Evolutionary conservation across 92 coral and sea anemone species (phyloP).

Genomic region (Palythoa caribaeorum): DNA sequence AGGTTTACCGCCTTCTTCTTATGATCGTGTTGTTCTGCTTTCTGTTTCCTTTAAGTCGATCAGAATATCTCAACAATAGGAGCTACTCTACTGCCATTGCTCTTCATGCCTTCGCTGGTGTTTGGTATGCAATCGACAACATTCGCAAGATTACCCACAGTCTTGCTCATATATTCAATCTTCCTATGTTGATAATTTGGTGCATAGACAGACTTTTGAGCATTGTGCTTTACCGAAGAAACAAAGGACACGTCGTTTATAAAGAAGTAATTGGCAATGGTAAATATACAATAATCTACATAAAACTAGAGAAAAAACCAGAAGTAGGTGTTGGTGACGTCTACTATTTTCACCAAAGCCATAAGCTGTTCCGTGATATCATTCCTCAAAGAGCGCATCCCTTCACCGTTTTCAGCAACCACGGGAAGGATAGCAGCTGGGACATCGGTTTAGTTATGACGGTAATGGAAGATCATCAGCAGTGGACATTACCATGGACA

Average conservation of each 20-base stretch:
- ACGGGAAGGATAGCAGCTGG: slow-evolving; percentile 47
- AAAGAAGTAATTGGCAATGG: slow-evolving; percentile 55
- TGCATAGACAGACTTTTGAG: slow-evolving; percentile 60
- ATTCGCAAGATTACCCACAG: slow-evolving; percentile 68
- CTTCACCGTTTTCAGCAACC: slow-evolving; percentile 59
- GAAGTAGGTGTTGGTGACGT: slow-evolving; percentile 55
- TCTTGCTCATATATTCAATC: slow-evolving; percentile 55
- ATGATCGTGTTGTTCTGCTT: slow-evolving; percentile 65
- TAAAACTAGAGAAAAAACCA: slow-evolving; percentile 41
- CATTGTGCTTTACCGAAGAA: slow-evolving; percentile 50
- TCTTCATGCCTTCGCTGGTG: slow-evolving; percentile 59
- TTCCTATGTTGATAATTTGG: slow-evolving; percentile 64
- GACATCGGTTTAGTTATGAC: slow-evolving; percentile 65
- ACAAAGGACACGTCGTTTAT: slow-evolving; percentile 39
- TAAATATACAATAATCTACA: slow-evolving; percentile 52
- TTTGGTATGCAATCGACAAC: slow-evolving; percentile 67
- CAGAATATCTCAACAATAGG: slow-evolving; percentile 54
- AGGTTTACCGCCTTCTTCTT: slow-evolving; percentile 59
- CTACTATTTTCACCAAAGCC: slow-evolving; percentile 50
- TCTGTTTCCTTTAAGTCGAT: slow-evolving; percentile 68
- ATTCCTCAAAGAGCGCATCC: slow-evolving; percentile 66
- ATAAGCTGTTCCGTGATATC: slow-evolving; percentile 34
- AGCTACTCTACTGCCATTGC: slow-evolving; percentile 66
- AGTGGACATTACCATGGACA: slow-evolving; percentile 59
- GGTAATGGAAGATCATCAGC: slow-evolving; percentile 54